Percentiles rank a stretch among this genome's conserved stretches.
These are phyloP conservation scores for Phyto melanocephala DNA, from an alignment of 2,888 invertebrate species.

Conservation along the genomic window DNA sequence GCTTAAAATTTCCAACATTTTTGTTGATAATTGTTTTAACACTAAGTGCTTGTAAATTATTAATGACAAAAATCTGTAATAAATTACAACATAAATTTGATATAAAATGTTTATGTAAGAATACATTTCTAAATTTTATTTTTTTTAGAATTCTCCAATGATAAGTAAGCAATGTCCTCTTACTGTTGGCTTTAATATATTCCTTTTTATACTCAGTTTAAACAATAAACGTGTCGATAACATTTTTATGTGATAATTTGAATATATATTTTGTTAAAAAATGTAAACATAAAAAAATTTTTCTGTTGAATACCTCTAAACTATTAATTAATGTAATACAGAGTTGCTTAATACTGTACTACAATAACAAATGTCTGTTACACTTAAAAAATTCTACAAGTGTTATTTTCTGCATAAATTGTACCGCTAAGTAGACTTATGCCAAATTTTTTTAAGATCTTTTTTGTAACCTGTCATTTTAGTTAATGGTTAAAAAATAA, in stretches of 20 bases:
- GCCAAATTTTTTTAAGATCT: too few relatives aligned
- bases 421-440: too few relatives aligned
- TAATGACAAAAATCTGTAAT: constrained; percentile 65
- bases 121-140: background rate
- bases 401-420: too few relatives aligned
- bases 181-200: constrained; percentile 66
- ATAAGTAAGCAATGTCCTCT: constrained; percentile 8
- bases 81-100: constrained; percentile 50
- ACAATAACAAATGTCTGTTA: background rate
- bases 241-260: constrained; percentile 67
- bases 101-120: constrained; percentile 74
- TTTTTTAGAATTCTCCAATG: background rate
- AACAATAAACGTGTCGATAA: constrained; percentile 69
- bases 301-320: background rate
- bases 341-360: background rate
- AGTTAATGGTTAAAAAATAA: too few relatives aligned
- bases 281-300: constrained; percentile 7
- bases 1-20: background rate
- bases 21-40: constrained; percentile 10
- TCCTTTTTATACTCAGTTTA: constrained; percentile 63
- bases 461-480: too few relatives aligned
- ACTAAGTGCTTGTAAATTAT: constrained; percentile 47
- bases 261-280: background rate
- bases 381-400: background rate
- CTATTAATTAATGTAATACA: background rate